Base-by-base conservation (phyloP, 2,888 invertebrate genomes). In the Galerucella pusilla region DNA sequence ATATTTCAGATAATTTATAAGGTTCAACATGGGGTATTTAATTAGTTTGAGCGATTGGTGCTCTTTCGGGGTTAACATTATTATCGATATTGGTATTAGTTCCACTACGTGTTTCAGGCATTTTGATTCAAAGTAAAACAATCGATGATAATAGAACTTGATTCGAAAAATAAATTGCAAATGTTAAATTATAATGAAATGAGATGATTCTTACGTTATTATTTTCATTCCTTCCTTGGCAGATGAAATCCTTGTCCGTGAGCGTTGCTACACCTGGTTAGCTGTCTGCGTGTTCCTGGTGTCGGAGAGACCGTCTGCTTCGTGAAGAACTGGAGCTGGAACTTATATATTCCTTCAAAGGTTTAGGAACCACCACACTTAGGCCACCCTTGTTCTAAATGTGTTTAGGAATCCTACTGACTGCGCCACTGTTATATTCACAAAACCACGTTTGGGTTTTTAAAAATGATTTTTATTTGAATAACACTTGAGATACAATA, bases 151-250 rank as follows among this genome's bases (percentile, higher is more conserved):
- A 5, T 35, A 6, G 6, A 35, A 35, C 35, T 35, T 35, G 3
- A 5, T 35, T 6, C 5, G 6, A 35, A 6, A 35, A 35, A 35
- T 35, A 35, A 35, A 35, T 35, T 35, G 5, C 35, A 35, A 35
- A 35, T 35, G 35, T 6, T 5, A 35, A 35, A 35, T 35, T 35
- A 35, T 35, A 35, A 35, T 35, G 5, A 35, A 52, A 52, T n/a
- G 52, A 52, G 52, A 52, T 52, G 52, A 52, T 52, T 52, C 52
- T 52, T 52, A 52, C 52, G 7, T 4, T 49, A 45, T 14, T 73
- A 59, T 52, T 52, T 52, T n/a, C 52, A 52, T 52, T 52, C 52
- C 6, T 52, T 52, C n/a, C 20, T 57, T 7, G 10, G 57, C 57
- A 57, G 57, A 9, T 57, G 20, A 57, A 57, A 57, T 57, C 16